These are phyloP conservation scores for Amphiura filiformis DNA, from an alignment of 35 echinoderm and acorn worm species.

Conservation along the genomic window DNA sequence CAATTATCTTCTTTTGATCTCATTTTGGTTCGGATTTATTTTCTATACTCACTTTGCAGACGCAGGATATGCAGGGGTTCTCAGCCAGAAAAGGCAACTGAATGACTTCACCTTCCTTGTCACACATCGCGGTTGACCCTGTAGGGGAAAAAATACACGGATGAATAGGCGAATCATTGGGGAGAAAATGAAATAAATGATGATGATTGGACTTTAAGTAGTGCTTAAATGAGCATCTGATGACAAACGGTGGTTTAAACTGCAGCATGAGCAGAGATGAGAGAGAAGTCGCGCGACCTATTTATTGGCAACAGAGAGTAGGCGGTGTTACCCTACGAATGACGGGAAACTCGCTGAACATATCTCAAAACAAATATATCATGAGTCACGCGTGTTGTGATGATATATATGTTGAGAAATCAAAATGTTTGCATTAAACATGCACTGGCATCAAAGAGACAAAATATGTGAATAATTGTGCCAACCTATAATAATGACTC, in stretches of 20 bases:
- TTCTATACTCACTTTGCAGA: not conserved
- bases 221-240: not conserved
- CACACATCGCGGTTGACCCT: constrained; percentile 3
- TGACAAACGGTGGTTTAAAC: not conserved
- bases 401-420: not conserved
- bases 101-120: not conserved
- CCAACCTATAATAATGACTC: no score
- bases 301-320: not conserved
- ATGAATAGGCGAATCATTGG: not conserved
- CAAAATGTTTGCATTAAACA: no score
- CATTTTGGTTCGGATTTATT: no score
- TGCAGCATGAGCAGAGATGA: not conserved
- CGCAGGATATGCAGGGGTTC: not conserved
- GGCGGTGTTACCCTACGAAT: not conserved
- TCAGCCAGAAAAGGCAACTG: not conserved
- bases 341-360: not conserved
- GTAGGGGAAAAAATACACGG: not conserved
- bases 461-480: no score
- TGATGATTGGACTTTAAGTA: constrained; percentile 8
- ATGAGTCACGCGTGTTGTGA: not conserved
- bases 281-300: not conserved
- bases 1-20: no score
- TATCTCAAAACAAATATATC: not conserved
- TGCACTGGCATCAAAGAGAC: no score
- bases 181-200: constrained; percentile 1